phyloP scores from a whole-genome alignment of 2,797 vertebrate species.

The Scarus forsteni region DNA sequence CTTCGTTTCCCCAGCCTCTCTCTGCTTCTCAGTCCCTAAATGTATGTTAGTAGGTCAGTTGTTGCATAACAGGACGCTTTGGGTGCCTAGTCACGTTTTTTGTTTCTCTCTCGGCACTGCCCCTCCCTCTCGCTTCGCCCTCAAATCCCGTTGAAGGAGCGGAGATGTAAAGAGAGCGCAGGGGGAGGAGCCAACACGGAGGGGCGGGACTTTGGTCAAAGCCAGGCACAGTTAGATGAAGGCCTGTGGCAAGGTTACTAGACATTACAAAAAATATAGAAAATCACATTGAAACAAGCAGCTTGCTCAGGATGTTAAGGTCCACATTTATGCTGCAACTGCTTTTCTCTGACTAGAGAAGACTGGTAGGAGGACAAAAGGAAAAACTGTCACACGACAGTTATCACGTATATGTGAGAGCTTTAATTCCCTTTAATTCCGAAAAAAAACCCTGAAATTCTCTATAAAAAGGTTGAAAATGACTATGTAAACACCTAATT shows the following conservation, averaged over 20 bases:
- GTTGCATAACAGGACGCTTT: slow-evolving; percentile 89
- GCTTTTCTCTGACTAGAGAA: too few relatives aligned
- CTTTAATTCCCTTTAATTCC: too few relatives aligned
- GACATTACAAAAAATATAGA: slow-evolving; percentile 23
- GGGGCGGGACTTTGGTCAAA: slow-evolving; percentile 55
- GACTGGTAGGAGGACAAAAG: too few relatives aligned
- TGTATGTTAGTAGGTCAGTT: slow-evolving; percentile 91
- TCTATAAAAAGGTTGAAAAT: too few relatives aligned
- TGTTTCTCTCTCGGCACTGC: slow-evolving; percentile 71
- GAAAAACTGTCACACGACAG: too few relatives aligned
- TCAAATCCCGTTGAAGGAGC: slow-evolving; percentile 72
- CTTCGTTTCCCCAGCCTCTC: slow-evolving; percentile 26
- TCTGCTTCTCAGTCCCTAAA: slow-evolving; percentile 73
- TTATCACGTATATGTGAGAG: too few relatives aligned
- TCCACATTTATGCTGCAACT: too few relatives aligned
- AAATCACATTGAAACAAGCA: not conserved
- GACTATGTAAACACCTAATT: too few relatives aligned
- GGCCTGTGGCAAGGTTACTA: slow-evolving; percentile 59
- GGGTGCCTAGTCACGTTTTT: slow-evolving; percentile 88
- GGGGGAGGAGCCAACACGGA: slow-evolving; percentile 43
- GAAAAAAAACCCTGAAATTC: too few relatives aligned
- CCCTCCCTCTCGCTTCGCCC: slow-evolving; percentile 63
- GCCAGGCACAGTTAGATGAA: slow-evolving; percentile 65
- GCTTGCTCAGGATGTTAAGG: not conserved
- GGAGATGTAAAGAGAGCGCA: slow-evolving; percentile 27